Percentiles rank a stretch among this genome's conserved stretches.
phyloP scores from a whole-genome alignment of 2,113 vertebrate species.

The Myanophis thanlyinensis region DNA sequence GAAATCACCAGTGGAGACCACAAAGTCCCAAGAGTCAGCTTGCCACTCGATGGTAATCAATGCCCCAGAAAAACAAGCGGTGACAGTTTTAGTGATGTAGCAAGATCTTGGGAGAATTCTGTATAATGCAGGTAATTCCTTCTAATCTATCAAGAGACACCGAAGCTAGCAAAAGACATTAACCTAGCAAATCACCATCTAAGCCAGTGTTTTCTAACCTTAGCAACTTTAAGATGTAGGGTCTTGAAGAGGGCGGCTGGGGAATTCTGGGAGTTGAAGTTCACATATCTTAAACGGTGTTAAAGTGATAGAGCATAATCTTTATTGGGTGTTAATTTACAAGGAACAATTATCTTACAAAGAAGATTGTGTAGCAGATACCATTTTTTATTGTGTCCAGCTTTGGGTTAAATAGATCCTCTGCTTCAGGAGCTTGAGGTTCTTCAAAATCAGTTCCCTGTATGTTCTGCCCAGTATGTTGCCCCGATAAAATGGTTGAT shows the following conservation, averaged over 20 bases:
- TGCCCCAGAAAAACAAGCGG: background rate
- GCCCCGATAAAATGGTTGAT: background rate
- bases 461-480: background rate
- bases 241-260: background rate
- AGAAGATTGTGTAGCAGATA: background rate
- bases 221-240: background rate
- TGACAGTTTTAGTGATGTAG: background rate
- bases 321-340: background rate
- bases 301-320: background rate
- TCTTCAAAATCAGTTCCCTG: background rate
- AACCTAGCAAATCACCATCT: background rate
- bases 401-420: background rate
- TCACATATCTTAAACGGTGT: background rate
- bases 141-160: background rate
- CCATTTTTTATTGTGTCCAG: background rate
- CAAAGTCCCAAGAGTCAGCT: background rate
- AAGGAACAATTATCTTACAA: background rate
- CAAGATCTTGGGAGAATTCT: background rate
- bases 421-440: background rate
- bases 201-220: background rate
- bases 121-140: background rate
- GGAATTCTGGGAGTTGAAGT: background rate
- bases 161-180: background rate
- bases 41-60: background rate
- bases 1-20: background rate